phyloP scores from a whole-genome alignment of 2,888 invertebrate species.

The Cataglyphis rosenhaueri region DNA sequence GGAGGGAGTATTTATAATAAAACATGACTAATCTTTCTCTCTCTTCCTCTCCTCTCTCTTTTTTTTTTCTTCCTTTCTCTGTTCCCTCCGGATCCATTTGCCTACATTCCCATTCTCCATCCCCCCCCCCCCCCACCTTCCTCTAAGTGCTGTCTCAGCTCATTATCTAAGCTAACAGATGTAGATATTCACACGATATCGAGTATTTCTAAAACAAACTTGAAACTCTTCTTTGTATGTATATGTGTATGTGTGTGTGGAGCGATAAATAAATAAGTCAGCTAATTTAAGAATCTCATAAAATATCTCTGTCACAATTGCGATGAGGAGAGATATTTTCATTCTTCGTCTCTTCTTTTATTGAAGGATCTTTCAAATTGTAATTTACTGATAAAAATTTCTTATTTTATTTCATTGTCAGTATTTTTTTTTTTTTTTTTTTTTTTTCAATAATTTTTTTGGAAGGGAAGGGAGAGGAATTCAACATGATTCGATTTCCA shows the following conservation, averaged over 20 bases:
- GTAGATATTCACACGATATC: conserved; percentile 70
- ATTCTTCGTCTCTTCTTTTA: conserved; percentile 27
- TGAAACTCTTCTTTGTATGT: conserved; percentile 29
- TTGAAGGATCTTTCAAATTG: neutral
- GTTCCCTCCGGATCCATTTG: conserved; percentile 30
- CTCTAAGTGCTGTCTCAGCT: conserved; percentile 53
- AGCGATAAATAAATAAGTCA: conserved; percentile 67
- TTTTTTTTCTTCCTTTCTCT: neutral
- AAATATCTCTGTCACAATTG: conserved; percentile 57
- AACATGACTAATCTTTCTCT: conserved; percentile 75
- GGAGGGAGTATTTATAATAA: conserved; percentile 71
- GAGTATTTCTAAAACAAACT: conserved; percentile 69
- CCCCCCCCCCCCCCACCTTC: conserved; percentile 39
- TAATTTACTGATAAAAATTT: conserved; percentile 30
- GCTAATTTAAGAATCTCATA: conserved; percentile 70
- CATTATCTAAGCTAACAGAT: conserved; percentile 79
- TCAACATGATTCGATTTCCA: conserved; percentile 3
- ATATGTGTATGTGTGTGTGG: neutral
- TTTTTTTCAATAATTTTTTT: neutral
- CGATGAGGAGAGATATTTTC: conserved; percentile 50
- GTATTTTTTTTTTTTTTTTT: neutral
- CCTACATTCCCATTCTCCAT: conserved; percentile 42
- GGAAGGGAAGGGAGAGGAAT: neutral
- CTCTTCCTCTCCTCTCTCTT: conserved; percentile 47
- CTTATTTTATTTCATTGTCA: conserved; percentile 9